Evolutionary conservation across 2,113 vertebrate genomes (phyloP), one percentile per base, ranked within the genome.

Genomic region (Oncorhynchus gorbuscha): DNA sequence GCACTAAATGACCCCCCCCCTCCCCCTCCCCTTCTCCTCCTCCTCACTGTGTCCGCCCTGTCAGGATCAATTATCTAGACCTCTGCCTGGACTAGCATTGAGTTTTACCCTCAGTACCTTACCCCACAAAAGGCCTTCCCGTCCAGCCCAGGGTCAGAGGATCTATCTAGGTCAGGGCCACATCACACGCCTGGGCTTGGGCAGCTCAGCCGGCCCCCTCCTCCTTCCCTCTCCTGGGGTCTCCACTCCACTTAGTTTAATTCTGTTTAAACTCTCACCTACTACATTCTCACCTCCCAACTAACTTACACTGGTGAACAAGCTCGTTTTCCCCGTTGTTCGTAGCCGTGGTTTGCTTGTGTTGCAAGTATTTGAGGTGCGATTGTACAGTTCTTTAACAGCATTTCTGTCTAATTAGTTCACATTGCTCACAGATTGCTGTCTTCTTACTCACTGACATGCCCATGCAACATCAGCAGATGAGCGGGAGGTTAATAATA

Each of bases 41-140:
- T 39, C 35, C 35, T 39, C 35, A 39, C 35, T 39, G 35, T 39
- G 35, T 39, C 8, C 8, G 35, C 35, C 35, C 35, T 39, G 35
- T 39, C 35, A 39, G 1, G 35, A 39, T 39, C 35, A 39, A 9
- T 39, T 83, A 39, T 85, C 83, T 76, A 65, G 77, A 78, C 69
- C 70, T 69, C 18, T 39, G 67, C 30, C 65, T 69, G 66, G 22
- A 20, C 49, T 14, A 26, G 12, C 59, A 62, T 7, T 16, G 12
- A 62, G 45, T 72, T 14, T 45, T 59, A 51, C 58, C 61, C 64
- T 8, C n/a, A 20, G 0, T 13, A 18, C 49, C 12, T 55, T 13
- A 14, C 12, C 16, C 16, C 49, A 55, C 49, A 55, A 55, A 51
- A 45, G 9, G 39, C 39, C 39, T 9, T 45, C 2, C 39, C 39